Percentiles rank a stretch among this genome's conserved stretches.
phyloP scores from a whole-genome alignment of 2,113 vertebrate genomes.

The Phyllostomus discolor region DNA sequence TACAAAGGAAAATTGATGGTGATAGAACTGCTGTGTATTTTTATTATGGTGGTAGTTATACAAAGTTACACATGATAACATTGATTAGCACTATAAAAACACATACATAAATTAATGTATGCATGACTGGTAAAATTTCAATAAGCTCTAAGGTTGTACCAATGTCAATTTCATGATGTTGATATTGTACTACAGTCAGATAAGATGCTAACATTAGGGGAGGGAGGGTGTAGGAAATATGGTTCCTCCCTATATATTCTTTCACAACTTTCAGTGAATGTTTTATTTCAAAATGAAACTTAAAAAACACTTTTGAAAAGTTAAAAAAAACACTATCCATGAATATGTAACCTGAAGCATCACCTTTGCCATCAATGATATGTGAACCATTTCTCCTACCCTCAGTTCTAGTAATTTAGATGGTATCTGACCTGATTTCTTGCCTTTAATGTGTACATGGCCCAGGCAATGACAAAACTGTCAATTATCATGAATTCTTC shows the following conservation, averaged over 20 bases:
- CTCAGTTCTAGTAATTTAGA: not conserved
- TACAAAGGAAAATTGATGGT: not conserved
- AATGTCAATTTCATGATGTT: not conserved
- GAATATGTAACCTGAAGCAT: not conserved
- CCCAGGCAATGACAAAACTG: not conserved
- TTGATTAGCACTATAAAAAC: not conserved
- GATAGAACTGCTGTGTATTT: not conserved
- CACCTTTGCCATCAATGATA: not conserved
- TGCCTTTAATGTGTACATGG: not conserved
- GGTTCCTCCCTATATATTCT: not conserved
- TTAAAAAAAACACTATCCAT: not conserved
- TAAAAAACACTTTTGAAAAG: not conserved
- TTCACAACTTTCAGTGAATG: not conserved
- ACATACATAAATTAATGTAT: not conserved
- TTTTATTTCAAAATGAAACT: not conserved
- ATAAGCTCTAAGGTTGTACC: not conserved
- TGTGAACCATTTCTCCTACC: not conserved
- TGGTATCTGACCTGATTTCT: accelerated
- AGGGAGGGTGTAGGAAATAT: accelerated
- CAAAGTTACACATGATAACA: not conserved
- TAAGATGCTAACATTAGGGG: not conserved
- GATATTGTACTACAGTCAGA: not conserved
- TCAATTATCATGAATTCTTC: not conserved
- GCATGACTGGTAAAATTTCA: not conserved
- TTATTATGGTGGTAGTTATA: not conserved